A percentile compares a stretch with the other conserved stretches of the same genome.
Evolutionary conservation across 2,888 invertebrate genomes (phyloP).

Genomic region (Cosmorhoe ocellata): DNA sequence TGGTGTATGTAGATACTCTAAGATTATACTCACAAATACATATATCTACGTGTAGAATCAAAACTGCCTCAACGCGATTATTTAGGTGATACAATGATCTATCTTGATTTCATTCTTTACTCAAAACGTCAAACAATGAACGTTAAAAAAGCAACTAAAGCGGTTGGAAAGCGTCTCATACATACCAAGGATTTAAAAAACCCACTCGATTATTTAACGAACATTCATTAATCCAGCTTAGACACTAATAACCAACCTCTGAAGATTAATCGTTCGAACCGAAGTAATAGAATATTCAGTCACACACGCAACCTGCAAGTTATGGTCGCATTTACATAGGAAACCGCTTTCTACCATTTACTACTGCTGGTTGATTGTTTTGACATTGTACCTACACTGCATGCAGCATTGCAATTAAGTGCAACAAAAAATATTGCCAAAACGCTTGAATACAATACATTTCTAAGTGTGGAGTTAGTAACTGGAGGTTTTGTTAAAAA

Average conservation of each 20-base stretch:
- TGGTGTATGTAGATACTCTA: no score
- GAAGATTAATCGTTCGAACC: conserved; percentile 71
- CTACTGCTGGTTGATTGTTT: neutral
- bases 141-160: conserved; percentile 6
- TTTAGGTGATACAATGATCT: no score
- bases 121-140: conserved; percentile 12
- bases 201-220: conserved; percentile 64
- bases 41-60: no score
- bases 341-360: neutral
- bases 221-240: conserved; percentile 75
- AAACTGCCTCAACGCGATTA: no score
- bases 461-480: no score
- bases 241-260: conserved; percentile 68
- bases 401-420: no score
- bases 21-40: no score
- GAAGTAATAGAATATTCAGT: conserved; percentile 78
- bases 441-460: no score
- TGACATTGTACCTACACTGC: no score
- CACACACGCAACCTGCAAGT: conserved; percentile 71
- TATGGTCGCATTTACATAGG: conserved; percentile 22
- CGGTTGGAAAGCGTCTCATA: conserved; percentile 7
- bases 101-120: neutral
- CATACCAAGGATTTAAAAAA: conserved; percentile 41
- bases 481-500: no score
- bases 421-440: no score